Percentiles rank a stretch among this genome's conserved stretches.
Evolutionary conservation across 1,140 invertebrate genomes (phyloP).

Genomic region (Araneus ventricosus): DNA sequence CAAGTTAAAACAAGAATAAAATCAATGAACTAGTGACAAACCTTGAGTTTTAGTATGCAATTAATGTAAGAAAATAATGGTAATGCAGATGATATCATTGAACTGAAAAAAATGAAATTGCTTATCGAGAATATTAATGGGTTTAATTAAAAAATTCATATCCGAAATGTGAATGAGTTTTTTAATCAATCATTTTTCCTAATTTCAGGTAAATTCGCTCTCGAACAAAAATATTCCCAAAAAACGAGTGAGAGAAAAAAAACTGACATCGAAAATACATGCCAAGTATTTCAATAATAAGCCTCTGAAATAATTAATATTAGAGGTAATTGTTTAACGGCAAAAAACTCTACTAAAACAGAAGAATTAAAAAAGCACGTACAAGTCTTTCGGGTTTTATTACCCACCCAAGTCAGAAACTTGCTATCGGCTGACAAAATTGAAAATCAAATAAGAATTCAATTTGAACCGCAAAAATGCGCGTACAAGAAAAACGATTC

Average conservation of each 20-base stretch:
- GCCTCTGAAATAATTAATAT: slow-evolving; percentile 6
- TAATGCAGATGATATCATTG: no score
- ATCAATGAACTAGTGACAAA: no score
- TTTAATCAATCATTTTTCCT: background rate
- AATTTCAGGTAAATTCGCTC: background rate
- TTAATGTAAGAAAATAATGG: no score
- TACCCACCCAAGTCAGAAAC: slow-evolving; percentile 25
- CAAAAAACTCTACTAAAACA: background rate
- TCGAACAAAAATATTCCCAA: background rate
- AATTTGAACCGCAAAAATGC: slow-evolving; percentile 63
- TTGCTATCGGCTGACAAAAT: slow-evolving; percentile 34
- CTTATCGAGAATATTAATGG: background rate
- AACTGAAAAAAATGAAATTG: no score
- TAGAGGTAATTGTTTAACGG: slow-evolving; percentile 15
- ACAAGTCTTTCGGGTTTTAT: slow-evolving; percentile 44
- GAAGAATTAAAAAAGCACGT: background rate
- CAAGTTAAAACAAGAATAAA: no score
- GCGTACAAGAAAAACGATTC: slow-evolving; percentile 42
- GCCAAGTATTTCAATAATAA: slow-evolving; percentile 3
- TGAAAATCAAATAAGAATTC: slow-evolving; percentile 52
- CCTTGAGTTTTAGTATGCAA: no score
- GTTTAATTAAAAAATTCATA: background rate
- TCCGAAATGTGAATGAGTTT: background rate
- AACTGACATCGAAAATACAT: background rate
- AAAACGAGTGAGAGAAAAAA: background rate